Evolutionary conservation across 2,888 invertebrate species (phyloP).

Genomic region (Timema podura): DNA sequence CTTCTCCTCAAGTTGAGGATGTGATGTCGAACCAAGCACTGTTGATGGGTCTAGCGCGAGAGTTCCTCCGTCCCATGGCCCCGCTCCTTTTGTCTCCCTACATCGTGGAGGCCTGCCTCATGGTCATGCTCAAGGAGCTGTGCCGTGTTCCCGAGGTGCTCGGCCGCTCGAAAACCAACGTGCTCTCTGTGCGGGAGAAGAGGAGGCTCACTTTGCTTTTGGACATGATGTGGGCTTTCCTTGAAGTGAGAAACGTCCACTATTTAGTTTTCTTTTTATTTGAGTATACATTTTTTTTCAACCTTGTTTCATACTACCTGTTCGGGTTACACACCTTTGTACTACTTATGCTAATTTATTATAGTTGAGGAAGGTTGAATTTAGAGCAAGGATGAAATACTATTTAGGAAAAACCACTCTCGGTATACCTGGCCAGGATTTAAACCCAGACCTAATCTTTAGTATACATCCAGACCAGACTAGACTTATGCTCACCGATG

Average conservation of each 20-base stretch:
- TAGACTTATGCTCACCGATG: too few species aligned
- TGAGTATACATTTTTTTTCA: neutral
- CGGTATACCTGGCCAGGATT: too few species aligned
- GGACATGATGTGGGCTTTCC: conserved; percentile 62
- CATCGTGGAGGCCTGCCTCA: conserved; percentile 64
- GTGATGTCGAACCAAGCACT: conserved; percentile 39
- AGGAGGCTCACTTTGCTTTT: conserved; percentile 43
- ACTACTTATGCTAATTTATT: neutral
- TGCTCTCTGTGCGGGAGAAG: conserved; percentile 16
- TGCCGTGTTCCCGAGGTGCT: conserved; percentile 22
- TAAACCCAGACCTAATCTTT: too few species aligned
- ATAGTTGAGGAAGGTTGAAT: too few species aligned
- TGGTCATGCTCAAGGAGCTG: conserved; percentile 50
- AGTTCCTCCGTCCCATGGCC: conserved; percentile 57
- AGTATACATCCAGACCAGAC: too few species aligned
- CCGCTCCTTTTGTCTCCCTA: conserved; percentile 60
- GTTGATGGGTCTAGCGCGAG: conserved; percentile 40
- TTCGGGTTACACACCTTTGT: neutral
- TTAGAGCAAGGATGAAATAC: too few species aligned
- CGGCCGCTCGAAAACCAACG: conserved; percentile 25
- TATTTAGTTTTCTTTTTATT: neutral
- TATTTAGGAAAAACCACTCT: too few species aligned
- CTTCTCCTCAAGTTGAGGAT: conserved; percentile 29
- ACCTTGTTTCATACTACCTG: neutral
- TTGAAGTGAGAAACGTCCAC: conserved; percentile 48